Evolutionary conservation across 1,140 invertebrate species (phyloP), one percentile per base, ranked within the genome.

Genomic region (Oreohelix idahoensis): DNA sequence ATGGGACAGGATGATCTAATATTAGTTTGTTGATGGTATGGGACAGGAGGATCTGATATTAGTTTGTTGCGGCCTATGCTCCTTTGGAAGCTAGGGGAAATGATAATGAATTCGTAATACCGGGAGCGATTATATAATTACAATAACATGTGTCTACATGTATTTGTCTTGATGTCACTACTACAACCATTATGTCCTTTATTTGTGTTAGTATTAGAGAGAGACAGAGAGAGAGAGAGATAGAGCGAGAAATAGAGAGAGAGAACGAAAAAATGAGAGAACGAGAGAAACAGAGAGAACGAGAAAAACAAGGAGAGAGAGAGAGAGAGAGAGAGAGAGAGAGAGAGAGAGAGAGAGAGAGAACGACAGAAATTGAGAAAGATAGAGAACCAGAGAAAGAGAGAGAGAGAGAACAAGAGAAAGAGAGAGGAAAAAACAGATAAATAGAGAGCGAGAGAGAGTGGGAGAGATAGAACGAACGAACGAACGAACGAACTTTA

Each of bases 391-490:
- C 4, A 23, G n/a, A 45, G 26, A 45, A 23, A 49, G 38, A 75
- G 73, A 15, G 42, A 75, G 73, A 75, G 73, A 75, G 42, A 42
- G n/a, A 75, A 32, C n/a, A 10, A 75, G 20, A 42, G 17, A 75
- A 29, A 23, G 26, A 45, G 29, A 4, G 38, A 45, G 20, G 20
- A 13, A 39, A 23, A 39, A 11, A 75, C 8, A 13, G n/a, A 75
- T 1, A 75, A 26, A 23, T 17, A 75, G 42, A 75, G n/a, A n/a
- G n/a, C n/a, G n/a, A n/a, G n/a, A 38, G 69, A 70, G 69, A 70
- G 13, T 17, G 69, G 13, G 69, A 36, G 32, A 20, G 15, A 36
- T 10, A 70, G 36, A 70, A 10, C 11, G 36, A 38, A 35, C 5
- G 32, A 35, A 38, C 5, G n/a, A n/a, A n/a, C n/a, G n/a, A n/a